Evolutionary conservation across 2,888 invertebrate species (phyloP).

Genomic region (Petrolisthes manimaculis): DNA sequence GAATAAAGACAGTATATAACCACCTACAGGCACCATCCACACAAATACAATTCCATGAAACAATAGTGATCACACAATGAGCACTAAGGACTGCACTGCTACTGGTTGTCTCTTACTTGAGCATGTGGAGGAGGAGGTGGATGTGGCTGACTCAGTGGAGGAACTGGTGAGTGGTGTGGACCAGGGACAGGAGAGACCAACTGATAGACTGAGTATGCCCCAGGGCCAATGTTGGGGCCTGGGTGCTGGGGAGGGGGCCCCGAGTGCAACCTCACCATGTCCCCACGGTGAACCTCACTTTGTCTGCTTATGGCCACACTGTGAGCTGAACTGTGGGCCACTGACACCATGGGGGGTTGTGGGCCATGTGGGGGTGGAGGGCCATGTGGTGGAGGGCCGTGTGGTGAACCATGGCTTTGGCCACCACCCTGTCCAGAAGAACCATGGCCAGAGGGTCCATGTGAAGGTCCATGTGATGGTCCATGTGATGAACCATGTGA

Average conservation of each 20-base stretch:
- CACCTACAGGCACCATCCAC: too few species aligned
- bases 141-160: conserved; percentile 53
- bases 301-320: conserved; percentile 56
- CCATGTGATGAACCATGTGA: conserved; percentile 35
- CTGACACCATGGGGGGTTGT: conserved; percentile 53
- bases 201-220: conserved; percentile 66
- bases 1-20: too few species aligned
- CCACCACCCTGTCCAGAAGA: neutral
- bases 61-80: too few species aligned
- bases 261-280: conserved; percentile 49
- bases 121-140: conserved; percentile 59
- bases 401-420: conserved; percentile 31
- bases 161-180: conserved; percentile 59
- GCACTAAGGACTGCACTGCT: neutral
- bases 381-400: conserved; percentile 29
- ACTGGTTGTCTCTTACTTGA: conserved; percentile 51
- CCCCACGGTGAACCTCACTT: conserved; percentile 52
- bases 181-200: conserved; percentile 67
- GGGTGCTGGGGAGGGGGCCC: conserved; percentile 67
- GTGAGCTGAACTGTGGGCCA: conserved; percentile 54
- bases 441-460: conserved; percentile 18
- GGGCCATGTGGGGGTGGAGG: conserved; percentile 41
- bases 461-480: too few species aligned
- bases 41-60: too few species aligned
- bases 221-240: conserved; percentile 47